A percentile compares a stretch with the other conserved stretches of the same genome.
These are phyloP conservation scores for Pleuronectes platessa DNA, from an alignment of 2,113 vertebrate genomes.

Conservation along the genomic window DNA sequence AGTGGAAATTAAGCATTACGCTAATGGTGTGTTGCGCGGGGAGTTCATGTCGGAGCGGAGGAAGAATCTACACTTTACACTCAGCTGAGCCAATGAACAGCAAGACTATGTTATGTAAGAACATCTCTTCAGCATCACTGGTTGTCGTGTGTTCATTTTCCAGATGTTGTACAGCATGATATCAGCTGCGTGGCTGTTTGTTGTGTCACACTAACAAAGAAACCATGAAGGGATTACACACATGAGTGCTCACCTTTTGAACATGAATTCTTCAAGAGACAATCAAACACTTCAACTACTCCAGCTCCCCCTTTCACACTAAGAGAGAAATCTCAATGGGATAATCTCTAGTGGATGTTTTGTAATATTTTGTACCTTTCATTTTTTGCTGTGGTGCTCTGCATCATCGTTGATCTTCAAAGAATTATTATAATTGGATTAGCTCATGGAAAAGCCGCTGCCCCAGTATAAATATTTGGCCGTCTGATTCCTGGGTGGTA, in stretches of 20 bases:
- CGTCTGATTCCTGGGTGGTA: constrained; percentile 15
- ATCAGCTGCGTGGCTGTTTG: not conserved
- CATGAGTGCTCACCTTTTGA: not conserved
- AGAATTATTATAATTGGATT: constrained; percentile 20
- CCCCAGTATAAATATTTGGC: constrained; percentile 39
- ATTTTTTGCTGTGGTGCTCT: not conserved
- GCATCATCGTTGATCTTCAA: constrained; percentile 1
- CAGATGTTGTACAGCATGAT: not conserved
- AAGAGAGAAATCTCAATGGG: too few species aligned
- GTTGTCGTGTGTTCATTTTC: not conserved
- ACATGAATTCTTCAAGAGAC: not conserved
- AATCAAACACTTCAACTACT: not conserved
- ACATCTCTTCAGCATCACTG: not conserved
- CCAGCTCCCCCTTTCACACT: too few species aligned
- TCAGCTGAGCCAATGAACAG: not conserved
- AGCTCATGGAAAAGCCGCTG: constrained; percentile 46
- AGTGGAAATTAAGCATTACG: constrained; percentile 50
- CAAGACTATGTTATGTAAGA: too few species aligned
- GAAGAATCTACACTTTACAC: not conserved
- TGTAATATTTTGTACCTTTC: too few species aligned
- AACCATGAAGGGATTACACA: not conserved
- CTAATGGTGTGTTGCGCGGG: constrained; percentile 19
- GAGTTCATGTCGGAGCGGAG: constrained; percentile 8
- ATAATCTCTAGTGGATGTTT: too few species aligned
- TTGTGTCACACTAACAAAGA: not conserved